Evolutionary conservation across 2,888 invertebrate species (phyloP).

Genomic region (Phengaris arion): DNA sequence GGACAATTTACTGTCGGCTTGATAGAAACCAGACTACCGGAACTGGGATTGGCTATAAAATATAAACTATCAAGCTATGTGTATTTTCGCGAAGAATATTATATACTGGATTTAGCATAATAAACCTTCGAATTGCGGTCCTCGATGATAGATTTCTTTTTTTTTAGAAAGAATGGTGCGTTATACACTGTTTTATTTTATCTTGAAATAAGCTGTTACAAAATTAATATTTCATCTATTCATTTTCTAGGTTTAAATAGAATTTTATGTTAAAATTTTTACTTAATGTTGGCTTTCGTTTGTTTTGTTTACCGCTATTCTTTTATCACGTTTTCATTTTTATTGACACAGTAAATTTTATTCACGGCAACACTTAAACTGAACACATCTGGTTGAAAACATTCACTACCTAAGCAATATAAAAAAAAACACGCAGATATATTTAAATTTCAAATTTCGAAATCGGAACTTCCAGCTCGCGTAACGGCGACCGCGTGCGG

Average conservation of each 20-base stretch:
- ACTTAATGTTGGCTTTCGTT: neutral
- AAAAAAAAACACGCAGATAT: constrained; percentile 38
- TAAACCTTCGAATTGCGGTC: neutral
- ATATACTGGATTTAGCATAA: neutral
- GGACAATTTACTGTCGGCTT: neutral
- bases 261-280: too few species aligned
- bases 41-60: neutral
- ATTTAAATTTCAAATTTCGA: constrained; percentile 45
- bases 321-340: neutral
- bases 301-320: neutral
- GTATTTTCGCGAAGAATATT: neutral
- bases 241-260: neutral
- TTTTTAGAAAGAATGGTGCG: too few species aligned
- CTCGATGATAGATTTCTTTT: neutral
- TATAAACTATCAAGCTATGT: neutral
- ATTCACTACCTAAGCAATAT: constrained; percentile 36
- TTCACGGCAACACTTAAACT: constrained; percentile 30
- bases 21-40: neutral
- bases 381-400: constrained; percentile 38
- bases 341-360: constrained; percentile 2
- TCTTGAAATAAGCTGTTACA: neutral
- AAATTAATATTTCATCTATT: neutral
- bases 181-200: neutral
- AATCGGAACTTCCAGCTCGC: constrained; percentile 41
- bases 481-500: constrained; percentile 47